Conservation (phyloP, 2,113 vertebrate species). For the Larimichthys polyactis region DNA sequence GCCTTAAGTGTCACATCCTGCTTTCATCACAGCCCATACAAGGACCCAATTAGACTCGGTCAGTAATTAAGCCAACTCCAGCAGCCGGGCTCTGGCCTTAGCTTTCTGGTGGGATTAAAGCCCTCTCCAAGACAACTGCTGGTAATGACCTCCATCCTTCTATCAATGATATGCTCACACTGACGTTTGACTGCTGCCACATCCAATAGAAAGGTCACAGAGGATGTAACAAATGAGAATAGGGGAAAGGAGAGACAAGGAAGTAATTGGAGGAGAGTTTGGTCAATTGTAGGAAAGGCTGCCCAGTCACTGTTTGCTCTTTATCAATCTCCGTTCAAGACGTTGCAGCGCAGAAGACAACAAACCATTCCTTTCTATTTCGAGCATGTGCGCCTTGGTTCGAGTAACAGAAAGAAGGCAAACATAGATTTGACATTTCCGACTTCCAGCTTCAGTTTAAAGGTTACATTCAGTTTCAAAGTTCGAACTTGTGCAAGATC, state of each 20-base stretch:
- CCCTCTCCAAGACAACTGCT: slow-evolving; percentile 59
- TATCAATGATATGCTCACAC: slow-evolving; percentile 60
- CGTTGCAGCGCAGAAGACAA: slow-evolving; percentile 12
- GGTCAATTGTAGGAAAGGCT: slow-evolving; percentile 39
- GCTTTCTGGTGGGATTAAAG: slow-evolving; percentile 67
- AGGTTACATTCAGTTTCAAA: slow-evolving; percentile 36
- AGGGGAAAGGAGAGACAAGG: slow-evolving; percentile 56
- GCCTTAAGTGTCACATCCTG: slow-evolving; percentile 78
- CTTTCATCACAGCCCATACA: slow-evolving; percentile 59
- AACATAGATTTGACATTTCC: slow-evolving; percentile 41
- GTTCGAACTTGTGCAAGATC: not conserved
- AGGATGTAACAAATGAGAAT: slow-evolving; percentile 70
- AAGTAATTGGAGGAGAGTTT: slow-evolving; percentile 60
- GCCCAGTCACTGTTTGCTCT: slow-evolving; percentile 39
- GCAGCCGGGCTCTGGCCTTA: slow-evolving; percentile 31
- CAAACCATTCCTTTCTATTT: slow-evolving; percentile 6
- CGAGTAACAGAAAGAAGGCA: not conserved
- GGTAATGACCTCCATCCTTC: slow-evolving; percentile 72
- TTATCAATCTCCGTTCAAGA: slow-evolving; percentile 18
- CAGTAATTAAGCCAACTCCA: slow-evolving; percentile 73
- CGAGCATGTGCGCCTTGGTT: slow-evolving; percentile 9
- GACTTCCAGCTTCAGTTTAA: slow-evolving; percentile 27
- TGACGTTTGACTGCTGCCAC: slow-evolving; percentile 69
- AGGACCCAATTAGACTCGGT: slow-evolving; percentile 72
- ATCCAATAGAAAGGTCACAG: slow-evolving; percentile 77